A percentile compares a stretch with the other conserved stretches of the same genome.
phyloP scores from a whole-genome alignment of 2,113 vertebrate species.

The Bolborhynchus lineola region DNA sequence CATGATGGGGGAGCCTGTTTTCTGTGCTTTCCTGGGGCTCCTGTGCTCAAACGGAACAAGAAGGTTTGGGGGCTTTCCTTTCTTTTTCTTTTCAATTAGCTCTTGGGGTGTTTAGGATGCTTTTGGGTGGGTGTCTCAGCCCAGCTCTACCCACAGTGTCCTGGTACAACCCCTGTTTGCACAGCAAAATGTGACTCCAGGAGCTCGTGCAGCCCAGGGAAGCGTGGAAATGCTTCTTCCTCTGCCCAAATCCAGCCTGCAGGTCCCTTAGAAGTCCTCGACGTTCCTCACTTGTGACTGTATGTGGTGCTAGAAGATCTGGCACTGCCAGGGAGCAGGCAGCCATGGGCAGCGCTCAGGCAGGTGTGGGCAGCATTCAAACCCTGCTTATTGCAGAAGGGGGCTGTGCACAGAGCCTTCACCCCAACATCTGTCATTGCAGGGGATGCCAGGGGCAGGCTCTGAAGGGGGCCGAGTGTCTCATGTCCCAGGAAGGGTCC shows the following conservation, averaged over 20 bases:
- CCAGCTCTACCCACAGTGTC: background rate
- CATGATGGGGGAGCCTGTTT: background rate
- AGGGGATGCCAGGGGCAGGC: background rate
- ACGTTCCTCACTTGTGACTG: rapidly evolving
- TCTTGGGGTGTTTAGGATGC: background rate
- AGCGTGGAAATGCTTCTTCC: background rate
- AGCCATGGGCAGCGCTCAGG: rapidly evolving
- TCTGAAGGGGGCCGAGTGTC: rapidly evolving
- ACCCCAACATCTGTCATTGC: rapidly evolving
- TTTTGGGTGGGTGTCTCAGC: background rate
- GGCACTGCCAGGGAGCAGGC: background rate
- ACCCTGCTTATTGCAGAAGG: background rate
- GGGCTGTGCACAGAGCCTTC: background rate
- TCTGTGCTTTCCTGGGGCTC: background rate
- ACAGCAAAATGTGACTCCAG: background rate
- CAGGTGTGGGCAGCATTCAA: rapidly evolving
- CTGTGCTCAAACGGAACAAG: background rate
- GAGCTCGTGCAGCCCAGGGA: no score
- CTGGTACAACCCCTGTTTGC: rapidly evolving
- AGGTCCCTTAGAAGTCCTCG: background rate
- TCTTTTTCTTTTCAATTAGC: background rate
- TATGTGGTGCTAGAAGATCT: rapidly evolving
- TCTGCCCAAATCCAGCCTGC: background rate
- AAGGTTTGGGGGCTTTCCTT: background rate
- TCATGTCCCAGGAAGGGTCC: background rate